phyloP scores from a whole-genome alignment of 2,113 vertebrate species.

The Lepisosteus osseus region DNA sequence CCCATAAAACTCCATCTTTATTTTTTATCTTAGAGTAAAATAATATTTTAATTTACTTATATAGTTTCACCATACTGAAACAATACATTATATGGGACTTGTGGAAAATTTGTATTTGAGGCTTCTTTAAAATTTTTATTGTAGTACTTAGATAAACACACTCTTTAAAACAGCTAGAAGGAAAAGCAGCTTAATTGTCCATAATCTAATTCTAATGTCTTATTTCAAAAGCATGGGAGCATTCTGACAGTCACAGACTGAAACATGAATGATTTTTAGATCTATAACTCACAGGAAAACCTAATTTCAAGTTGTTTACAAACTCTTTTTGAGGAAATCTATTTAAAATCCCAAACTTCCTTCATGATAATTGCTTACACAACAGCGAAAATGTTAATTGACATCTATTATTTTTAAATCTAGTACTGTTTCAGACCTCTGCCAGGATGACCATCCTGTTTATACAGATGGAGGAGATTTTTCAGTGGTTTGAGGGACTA shows the following conservation, averaged over 20 bases:
- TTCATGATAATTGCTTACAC: constrained; percentile 48
- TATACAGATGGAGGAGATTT: neutral
- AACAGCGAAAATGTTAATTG: constrained; percentile 31
- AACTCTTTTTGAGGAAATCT: constrained; percentile 46
- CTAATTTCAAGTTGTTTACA: constrained; percentile 54
- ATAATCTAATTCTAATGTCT: constrained; percentile 33
- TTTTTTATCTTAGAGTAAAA: no score
- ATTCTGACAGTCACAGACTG: constrained; percentile 28
- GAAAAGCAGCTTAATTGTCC: neutral
- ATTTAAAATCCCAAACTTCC: constrained; percentile 62
- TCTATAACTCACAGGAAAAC: constrained; percentile 55
- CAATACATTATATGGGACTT: no score
- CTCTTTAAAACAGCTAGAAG: no score
- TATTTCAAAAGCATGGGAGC: constrained; percentile 34
- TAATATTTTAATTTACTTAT: no score
- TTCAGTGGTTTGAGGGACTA: neutral
- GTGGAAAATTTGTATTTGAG: no score
- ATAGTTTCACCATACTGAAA: no score
- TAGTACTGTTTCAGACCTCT: neutral
- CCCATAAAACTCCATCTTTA: constrained; percentile 2
- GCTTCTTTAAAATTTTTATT: no score
- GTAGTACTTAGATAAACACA: no score
- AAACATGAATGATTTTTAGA: constrained; percentile 43
- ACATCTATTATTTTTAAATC: neutral
- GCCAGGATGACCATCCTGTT: neutral